Base-by-base conservation (phyloP, 2,888 invertebrate genomes). In the Mechanitis mazaeus region DNA sequence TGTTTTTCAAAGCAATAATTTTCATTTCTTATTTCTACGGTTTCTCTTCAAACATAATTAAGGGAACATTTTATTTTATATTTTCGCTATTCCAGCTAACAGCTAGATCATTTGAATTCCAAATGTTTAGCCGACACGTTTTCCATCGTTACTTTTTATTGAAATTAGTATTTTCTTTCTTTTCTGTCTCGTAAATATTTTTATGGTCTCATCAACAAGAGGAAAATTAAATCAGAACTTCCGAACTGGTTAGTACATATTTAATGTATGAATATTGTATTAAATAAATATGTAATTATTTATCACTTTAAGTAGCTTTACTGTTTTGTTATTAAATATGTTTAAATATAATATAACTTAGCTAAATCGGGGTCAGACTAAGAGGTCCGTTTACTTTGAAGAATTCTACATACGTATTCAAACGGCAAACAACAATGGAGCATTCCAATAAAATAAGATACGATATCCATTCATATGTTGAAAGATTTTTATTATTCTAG, bases 121-220 rank as follows among this genome's bases (percentile, higher is more conserved):
- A 63, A 66, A 66, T 66, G 66, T 45, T 56, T 57, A 60, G 60
- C 50, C 64, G 62, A 60, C 62, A 63, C 66, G 64, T 66, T 63
- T 64, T 64, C 45, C 62, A 56, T 55, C 62, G 62, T 63, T 64
- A 66, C 60, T 55, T 66, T 66, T 66, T 66, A 64, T 66, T 64
- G 58, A 62, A 64, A 63, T 66, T 66, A 63, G 50, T 63, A 64
- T 64, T 64, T 64, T 46, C 56, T 63, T 63, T 62, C 55, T 60
- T 55, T 64, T 54, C n/a, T 33, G 45, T 46, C 55, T 28, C 54
- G 55, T 46, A 60, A 62, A 59, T 61, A 42, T 61, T 64, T 61
- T 55, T 59, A 59, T 53, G 63, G 55, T 53, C 45, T 31, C 35
- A 59, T 63, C 45, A 55, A 50, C 31, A 38, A 56, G 55, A 55